These are phyloP conservation scores for Cherax destructor DNA, from an alignment of 1,140 invertebrate genomes.

Conservation along the genomic window DNA sequence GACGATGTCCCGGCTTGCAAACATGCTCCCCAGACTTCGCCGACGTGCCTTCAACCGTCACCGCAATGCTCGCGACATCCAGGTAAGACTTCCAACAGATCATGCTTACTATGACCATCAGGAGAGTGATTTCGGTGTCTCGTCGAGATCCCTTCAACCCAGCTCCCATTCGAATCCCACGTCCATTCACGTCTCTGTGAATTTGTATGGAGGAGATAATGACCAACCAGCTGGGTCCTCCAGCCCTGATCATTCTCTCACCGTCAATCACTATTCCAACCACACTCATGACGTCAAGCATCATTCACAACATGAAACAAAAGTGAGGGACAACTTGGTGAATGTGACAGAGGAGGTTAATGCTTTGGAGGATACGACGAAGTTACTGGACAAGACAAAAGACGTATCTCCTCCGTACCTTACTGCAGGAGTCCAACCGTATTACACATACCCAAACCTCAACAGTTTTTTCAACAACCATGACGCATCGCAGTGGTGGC, in stretches of 20 bases:
- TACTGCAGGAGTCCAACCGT: neutral
- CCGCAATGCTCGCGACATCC: conserved; percentile 17
- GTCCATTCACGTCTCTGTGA: conserved; percentile 8
- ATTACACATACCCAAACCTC: neutral
- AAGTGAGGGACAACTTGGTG: neutral
- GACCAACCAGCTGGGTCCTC: neutral
- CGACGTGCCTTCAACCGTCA: conserved; percentile 5
- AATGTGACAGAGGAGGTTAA: neutral
- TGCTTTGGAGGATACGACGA: neutral
- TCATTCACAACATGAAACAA: neutral
- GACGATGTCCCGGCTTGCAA: neutral
- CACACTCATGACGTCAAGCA: conserved; percentile 18
- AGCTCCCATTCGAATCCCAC: neutral
- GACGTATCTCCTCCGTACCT: neutral
- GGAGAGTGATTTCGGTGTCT: neutral
- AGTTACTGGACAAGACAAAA: neutral
- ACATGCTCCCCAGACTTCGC: conserved; percentile 11
- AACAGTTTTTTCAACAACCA: neutral
- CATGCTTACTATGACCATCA: neutral
- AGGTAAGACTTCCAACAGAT: conserved; percentile 5
- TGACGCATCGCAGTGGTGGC: neutral
- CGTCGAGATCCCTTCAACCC: neutral
- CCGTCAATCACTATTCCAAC: conserved; percentile 17
- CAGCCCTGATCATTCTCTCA: neutral
- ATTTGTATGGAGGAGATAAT: neutral